phyloP scores from a whole-genome alignment of 2,888 invertebrate species.

The Falcaria lacertinaria region DNA sequence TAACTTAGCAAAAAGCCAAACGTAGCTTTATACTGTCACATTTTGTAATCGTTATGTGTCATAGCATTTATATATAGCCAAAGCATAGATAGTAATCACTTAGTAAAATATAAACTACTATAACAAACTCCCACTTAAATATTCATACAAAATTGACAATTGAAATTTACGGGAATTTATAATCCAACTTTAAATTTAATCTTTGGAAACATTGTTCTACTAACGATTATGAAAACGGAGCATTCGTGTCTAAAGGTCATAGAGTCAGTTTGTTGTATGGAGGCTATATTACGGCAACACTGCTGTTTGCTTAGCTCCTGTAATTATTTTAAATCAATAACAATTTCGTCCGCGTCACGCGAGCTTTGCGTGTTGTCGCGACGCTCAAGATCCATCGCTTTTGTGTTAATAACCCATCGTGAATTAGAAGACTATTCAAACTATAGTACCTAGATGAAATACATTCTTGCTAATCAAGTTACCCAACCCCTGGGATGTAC shows the following conservation, averaged over 20 bases:
- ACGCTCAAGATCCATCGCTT: conserved; percentile 5
- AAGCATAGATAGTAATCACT: too few relatives aligned
- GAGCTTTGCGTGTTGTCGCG: conserved; percentile 36
- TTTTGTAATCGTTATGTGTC: too few relatives aligned
- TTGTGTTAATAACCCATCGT: not conserved
- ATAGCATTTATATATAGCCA: too few relatives aligned
- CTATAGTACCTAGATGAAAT: not conserved
- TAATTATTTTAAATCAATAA: conserved; percentile 63
- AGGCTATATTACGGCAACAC: not conserved
- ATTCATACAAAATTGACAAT: too few relatives aligned
- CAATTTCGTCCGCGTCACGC: conserved; percentile 49
- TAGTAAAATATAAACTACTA: too few relatives aligned
- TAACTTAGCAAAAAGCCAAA: too few relatives aligned
- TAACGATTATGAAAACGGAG: not conserved
- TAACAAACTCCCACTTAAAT: too few relatives aligned
- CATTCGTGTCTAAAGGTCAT: not conserved
- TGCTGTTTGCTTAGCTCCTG: conserved; percentile 6
- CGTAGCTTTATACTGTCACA: too few relatives aligned
- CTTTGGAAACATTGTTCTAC: not conserved
- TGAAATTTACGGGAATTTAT: not conserved
- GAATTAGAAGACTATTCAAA: not conserved
- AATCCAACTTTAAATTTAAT: not conserved
- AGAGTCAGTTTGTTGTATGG: not conserved
- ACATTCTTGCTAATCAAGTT: too few relatives aligned
- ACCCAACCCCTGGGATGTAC: too few relatives aligned